Conservation (phyloP, 2,113 vertebrate genomes). For the Pedionomus torquatus region DNA sequence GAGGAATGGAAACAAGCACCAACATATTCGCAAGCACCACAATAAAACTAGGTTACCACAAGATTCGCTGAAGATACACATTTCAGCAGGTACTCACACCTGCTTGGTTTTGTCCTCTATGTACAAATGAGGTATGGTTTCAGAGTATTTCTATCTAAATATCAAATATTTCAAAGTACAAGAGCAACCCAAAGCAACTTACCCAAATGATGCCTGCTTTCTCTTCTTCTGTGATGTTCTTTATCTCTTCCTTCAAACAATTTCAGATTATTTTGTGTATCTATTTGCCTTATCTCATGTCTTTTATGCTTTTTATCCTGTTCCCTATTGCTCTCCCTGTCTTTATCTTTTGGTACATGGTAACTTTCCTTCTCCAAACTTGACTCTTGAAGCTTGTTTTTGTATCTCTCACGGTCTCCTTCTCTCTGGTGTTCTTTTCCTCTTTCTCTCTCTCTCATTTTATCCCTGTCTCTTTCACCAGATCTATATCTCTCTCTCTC, state of each 20-base stretch:
- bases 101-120: background rate
- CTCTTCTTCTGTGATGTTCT: slow-evolving; percentile 45
- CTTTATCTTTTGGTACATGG: slow-evolving; percentile 39
- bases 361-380: slow-evolving; percentile 35
- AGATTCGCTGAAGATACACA: background rate
- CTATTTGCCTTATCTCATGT: slow-evolving; percentile 14
- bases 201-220: slow-evolving; percentile 55
- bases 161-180: background rate
- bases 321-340: slow-evolving; percentile 21
- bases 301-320: slow-evolving; percentile 14
- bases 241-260: background rate
- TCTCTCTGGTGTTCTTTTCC: background rate
- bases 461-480: slow-evolving; percentile 63
- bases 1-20: background rate
- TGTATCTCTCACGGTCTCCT: background rate
- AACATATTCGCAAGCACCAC: background rate
- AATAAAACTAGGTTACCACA: background rate
- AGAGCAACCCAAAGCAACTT: background rate
- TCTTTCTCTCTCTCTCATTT: slow-evolving; percentile 43
- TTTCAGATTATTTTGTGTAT: background rate
- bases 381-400: background rate
- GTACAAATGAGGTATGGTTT: background rate
- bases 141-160: background rate
- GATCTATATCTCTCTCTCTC: slow-evolving; percentile 65
- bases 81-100: background rate